phyloP scores from a whole-genome alignment of 2,797 vertebrate genomes.

The Tenualosa ilisha region DNA sequence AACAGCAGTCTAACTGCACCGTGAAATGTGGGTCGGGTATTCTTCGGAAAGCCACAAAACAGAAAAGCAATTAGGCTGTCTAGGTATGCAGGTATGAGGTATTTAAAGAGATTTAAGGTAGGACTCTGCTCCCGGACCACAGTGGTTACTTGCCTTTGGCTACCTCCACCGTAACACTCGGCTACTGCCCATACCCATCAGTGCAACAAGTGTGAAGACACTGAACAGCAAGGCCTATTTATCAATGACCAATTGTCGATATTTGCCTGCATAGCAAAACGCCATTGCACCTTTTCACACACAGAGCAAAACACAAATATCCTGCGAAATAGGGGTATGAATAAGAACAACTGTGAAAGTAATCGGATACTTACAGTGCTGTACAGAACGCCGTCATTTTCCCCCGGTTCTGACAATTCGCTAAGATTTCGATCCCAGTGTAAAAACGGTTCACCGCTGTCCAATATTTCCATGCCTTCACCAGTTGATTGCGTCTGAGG shows the following conservation, averaged over 20 bases:
- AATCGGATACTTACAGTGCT: slow-evolving; percentile 82
- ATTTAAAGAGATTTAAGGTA: not conserved
- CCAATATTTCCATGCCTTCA: slow-evolving; percentile 86
- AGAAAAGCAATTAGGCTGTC: not conserved
- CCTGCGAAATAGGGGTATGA: not conserved
- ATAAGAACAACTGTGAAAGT: not conserved
- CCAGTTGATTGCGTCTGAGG: not conserved
- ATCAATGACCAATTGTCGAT: no score
- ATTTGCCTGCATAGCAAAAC: not conserved
- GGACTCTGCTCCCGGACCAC: not conserved
- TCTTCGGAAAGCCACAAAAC: not conserved
- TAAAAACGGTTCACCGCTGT: slow-evolving; percentile 81
- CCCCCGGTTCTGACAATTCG: slow-evolving; percentile 88
- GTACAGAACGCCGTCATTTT: slow-evolving; percentile 83
- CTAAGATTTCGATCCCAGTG: slow-evolving; percentile 95
- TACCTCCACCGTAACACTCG: not conserved
- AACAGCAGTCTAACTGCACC: not conserved
- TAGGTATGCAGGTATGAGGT: not conserved
- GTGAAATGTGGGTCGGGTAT: not conserved
- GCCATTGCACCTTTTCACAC: not conserved
- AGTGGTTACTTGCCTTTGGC: not conserved
- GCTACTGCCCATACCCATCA: not conserved
- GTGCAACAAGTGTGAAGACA: not conserved
- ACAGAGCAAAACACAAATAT: not conserved
- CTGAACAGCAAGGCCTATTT: no score